Evolutionary conservation across 2,888 invertebrate genomes (phyloP), one percentile per base, ranked within the genome.

Genomic region (Lasius fuliginosus): DNA sequence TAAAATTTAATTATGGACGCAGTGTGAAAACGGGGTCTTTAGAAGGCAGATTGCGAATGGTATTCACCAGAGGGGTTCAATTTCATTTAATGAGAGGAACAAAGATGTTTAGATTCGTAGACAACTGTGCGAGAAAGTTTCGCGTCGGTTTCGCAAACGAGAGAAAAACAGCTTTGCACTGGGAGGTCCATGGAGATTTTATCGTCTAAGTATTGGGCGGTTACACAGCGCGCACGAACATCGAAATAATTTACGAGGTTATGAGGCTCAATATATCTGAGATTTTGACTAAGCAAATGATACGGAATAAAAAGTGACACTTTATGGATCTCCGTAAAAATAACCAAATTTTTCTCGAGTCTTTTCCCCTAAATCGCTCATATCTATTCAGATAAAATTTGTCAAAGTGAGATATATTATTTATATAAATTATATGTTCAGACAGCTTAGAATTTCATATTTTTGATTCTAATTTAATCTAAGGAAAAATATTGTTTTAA

Each of bases 171-270:
- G 85, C 85, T 86, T 71, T 74, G 79, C 87, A 84, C 83, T 88
- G 91, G 89, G 89, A 91, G 90, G 92, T 91, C 91, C 87, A 85
- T 81, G 67, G 73, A 89, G 92, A 91, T 92, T 88, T 92, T 90
- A 92, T 91, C 91, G 85, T 64, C 53, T 86, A 89, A 88, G 86
- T 87, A 86, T 90, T 86, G 91, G 91, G 83, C 89, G 90, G 91
- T 88, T 89, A 91, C 86, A 86, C n/a, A 53, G 53, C 53, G 74
- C 75, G 60, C 85, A 82, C 87, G 85, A 88, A 85, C 86, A 82
- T 86, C 86, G 82, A 83, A 49, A 8, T 64, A 71, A 86, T 88
- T 88, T 84, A 86, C 84, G 71, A 68, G 60, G 68, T 85, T 85
- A 85, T 73, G 71, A 87, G 64, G 27, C 56, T 36, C 62, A 27